phyloP scores from a whole-genome alignment of 2,888 invertebrate species.

The Drosophila infuscata region DNA sequence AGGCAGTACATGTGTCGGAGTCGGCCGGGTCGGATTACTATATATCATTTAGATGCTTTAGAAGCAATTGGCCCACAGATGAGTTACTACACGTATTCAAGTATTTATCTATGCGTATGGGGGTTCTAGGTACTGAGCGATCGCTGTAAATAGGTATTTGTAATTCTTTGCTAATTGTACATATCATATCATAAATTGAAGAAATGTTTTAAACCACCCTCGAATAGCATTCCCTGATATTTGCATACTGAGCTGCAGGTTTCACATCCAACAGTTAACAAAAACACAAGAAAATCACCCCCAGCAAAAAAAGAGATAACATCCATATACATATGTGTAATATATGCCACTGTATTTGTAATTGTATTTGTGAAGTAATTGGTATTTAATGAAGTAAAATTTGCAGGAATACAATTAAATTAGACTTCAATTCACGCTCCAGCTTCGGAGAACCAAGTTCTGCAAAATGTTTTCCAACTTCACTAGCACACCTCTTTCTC shows the following conservation, averaged over 20 bases:
- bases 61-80: background rate
- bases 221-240: constrained; percentile 10
- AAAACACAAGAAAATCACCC: constrained; percentile 13
- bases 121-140: background rate
- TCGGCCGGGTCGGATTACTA: background rate
- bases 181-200: constrained; percentile 27
- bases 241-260: constrained; percentile 23
- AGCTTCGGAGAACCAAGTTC: constrained; percentile 11
- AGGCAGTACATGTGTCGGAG: constrained; percentile 1
- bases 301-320: constrained; percentile 1
- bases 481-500: background rate
- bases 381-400: constrained; percentile 37
- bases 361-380: constrained; percentile 31
- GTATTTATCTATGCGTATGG: background rate
- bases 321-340: constrained; percentile 14
- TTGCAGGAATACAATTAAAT: constrained; percentile 30
- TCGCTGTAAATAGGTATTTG: background rate
- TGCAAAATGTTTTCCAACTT: background rate
- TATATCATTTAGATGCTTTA: background rate
- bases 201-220: constrained; percentile 8
- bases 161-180: constrained; percentile 19
- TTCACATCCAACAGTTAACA: constrained; percentile 24
- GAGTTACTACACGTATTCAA: background rate
- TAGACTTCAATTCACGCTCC: background rate
- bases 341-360: constrained; percentile 2